Evolutionary conservation across 53 echinoderm and acorn worm species (phyloP).

Genomic region (Holothuria scabra): DNA sequence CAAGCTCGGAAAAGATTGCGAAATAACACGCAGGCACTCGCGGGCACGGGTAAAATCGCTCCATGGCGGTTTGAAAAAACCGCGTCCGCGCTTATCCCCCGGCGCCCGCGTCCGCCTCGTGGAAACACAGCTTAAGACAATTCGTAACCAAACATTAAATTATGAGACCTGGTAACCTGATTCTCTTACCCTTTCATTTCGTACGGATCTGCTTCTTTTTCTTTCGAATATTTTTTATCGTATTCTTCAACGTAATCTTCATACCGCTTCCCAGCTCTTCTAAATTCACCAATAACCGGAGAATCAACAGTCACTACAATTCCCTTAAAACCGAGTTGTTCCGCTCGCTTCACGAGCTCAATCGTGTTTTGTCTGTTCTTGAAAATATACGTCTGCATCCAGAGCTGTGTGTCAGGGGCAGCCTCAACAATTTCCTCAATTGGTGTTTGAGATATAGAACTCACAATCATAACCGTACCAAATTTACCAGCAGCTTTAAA

Average conservation of each 20-base stretch:
- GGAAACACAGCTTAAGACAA: too few species aligned
- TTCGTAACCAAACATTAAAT: too few species aligned
- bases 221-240: too few species aligned
- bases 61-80: too few species aligned
- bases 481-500: conserved; percentile 32
- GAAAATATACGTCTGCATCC: conserved; percentile 53
- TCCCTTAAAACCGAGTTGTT: conserved; percentile 35
- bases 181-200: too few species aligned
- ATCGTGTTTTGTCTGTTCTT: conserved; percentile 38
- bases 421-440: conserved; percentile 31
- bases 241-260: background rate
- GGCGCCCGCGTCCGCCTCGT: too few species aligned
- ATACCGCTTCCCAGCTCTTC: background rate
- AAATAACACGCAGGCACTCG: too few species aligned
- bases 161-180: too few species aligned
- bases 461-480: conserved; percentile 36
- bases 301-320: conserved; percentile 47
- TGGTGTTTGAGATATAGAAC: conserved; percentile 26
- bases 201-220: too few species aligned
- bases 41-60: too few species aligned
- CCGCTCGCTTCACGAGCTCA: conserved; percentile 41
- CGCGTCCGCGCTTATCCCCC: too few species aligned
- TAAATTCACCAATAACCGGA: conserved; percentile 1
- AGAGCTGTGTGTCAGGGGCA: conserved; percentile 21
- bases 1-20: too few species aligned